Conservation (phyloP, 2,888 invertebrate species). For the Torymus tubicola region DNA sequence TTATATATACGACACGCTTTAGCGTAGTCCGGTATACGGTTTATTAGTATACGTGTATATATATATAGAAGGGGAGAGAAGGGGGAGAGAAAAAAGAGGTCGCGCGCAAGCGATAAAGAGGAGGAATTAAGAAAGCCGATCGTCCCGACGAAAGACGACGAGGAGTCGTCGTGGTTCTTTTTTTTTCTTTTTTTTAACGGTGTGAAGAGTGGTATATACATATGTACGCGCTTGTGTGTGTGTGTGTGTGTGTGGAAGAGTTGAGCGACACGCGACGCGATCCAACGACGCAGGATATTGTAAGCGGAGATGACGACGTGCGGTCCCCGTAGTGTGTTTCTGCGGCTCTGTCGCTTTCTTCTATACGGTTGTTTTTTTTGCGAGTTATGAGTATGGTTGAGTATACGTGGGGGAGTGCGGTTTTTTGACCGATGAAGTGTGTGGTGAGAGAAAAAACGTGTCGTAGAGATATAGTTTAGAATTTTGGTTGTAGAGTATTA, state of each 20-base stretch:
- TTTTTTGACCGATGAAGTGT: no score
- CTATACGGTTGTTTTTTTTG: background rate
- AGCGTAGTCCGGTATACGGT: no score
- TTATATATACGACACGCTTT: no score
- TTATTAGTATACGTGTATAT: no score
- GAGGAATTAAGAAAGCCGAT: slow-evolving; percentile 45
- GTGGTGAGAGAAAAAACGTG: no score
- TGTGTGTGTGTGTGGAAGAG: slow-evolving; percentile 25
- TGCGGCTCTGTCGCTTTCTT: slow-evolving; percentile 15
- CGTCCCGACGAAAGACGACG: slow-evolving; percentile 49
- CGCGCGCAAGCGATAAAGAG: slow-evolving; percentile 13
- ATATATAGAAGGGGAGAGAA: background rate
- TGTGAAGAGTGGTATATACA: no score
- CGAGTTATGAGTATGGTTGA: background rate
- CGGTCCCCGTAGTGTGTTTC: background rate
- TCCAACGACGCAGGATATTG: slow-evolving; percentile 43
- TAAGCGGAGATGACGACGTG: slow-evolving; percentile 49
- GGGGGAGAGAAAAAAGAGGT: background rate
- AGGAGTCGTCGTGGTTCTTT: slow-evolving; percentile 37
- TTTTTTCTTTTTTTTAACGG: slow-evolving; percentile 1
- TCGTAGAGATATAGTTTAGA: no score
- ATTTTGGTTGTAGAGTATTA: no score
- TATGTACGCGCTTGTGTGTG: background rate
- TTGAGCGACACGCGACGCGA: slow-evolving; percentile 44
- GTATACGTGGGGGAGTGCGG: no score